Base-by-base conservation (phyloP, 2,888 invertebrate genomes). In the Allacma fusca region DNA sequence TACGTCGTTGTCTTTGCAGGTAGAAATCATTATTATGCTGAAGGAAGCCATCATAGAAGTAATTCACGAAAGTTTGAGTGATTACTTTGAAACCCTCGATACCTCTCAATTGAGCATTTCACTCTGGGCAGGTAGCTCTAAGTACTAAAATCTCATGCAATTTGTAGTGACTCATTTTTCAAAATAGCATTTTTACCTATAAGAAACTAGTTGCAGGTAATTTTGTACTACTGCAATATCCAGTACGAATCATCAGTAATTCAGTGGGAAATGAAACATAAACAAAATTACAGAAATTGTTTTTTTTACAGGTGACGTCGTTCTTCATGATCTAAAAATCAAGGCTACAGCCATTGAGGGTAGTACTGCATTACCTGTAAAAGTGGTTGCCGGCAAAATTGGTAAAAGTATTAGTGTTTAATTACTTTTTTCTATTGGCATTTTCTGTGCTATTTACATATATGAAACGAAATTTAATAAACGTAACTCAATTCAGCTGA, bases 61-160 rank as follows among this genome's bases (percentile, higher is more conserved):
- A 76, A 89, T 98, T 81, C 98, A 98, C 88, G 92, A 94, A 86
- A 93, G 95, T 87, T 90, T 98, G 40, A 98, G 98, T 78, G 94
- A 94, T 86, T 99, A 96, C 88, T 94, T 99, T 71, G 95, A 97
- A 88, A 97, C 98, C 89, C 91, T 98, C 87, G 97, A 98, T 87
- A 91, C 91, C 81, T 94, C 93, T 75, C 97, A 98, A 88, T 88
- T 99, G 82, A 96, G 96, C 88, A 90, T 98, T 81, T 97, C 97
- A 86, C 93, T 98, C 86, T 98, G 97, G 96, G 96, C 97, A 89
- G 98, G 98, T 97, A 88, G 16, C 5, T 4, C 4, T 7, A 34
- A 89, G 34, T 24, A 24, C 16, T 43, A 1, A 44, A 7, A 34
- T 34, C 9, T 34, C 34, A 7, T 34, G 9, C 9, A 7, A 34